Percentiles rank a stretch among this genome's conserved stretches.
phyloP scores from a whole-genome alignment of 2,797 vertebrate species.

The Rhinatrema bivittatum region DNA sequence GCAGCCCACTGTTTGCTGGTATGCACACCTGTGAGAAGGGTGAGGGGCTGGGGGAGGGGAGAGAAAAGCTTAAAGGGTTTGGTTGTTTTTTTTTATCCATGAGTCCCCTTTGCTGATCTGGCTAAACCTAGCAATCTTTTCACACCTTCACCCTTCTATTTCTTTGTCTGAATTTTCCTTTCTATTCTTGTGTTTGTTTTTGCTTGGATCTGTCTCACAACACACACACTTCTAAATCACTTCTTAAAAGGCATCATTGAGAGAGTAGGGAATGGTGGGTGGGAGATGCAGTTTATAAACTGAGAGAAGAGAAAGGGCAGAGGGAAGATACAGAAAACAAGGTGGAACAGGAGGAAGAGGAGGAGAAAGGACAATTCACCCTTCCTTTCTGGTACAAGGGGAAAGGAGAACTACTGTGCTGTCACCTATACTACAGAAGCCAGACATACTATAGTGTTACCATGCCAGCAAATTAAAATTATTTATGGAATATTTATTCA shows the following conservation, averaged over 20 bases:
- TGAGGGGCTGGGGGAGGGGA: conserved; percentile 6
- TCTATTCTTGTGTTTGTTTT: conserved; percentile 58
- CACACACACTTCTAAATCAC: conserved; percentile 21
- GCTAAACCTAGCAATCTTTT: conserved; percentile 52
- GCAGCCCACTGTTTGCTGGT: conserved; percentile 30
- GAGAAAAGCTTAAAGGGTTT: neutral
- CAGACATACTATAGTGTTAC: too few species aligned
- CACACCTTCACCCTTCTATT: conserved; percentile 51
- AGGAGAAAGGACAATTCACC: too few species aligned
- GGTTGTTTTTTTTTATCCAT: too few species aligned
- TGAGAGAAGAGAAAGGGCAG: neutral
- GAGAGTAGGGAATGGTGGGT: conserved; percentile 2
- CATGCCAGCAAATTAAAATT: too few species aligned
- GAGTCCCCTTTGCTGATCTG: conserved; percentile 37
- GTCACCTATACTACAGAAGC: too few species aligned
- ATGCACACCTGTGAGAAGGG: conserved; percentile 59
- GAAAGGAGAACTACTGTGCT: too few species aligned
- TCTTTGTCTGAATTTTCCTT: conserved; percentile 12
- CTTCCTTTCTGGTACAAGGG: too few species aligned
- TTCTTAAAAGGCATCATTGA: conserved; percentile 26
- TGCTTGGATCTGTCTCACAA: conserved; percentile 61
- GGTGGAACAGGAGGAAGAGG: too few species aligned
- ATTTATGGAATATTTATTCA: too few species aligned
- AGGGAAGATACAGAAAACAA: too few species aligned
- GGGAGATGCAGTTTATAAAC: conserved; percentile 5